A percentile compares a stretch with the other conserved stretches of the same genome.
phyloP scores from a whole-genome alignment of 2,888 invertebrate genomes.

The Trichopria drosophilae region DNA sequence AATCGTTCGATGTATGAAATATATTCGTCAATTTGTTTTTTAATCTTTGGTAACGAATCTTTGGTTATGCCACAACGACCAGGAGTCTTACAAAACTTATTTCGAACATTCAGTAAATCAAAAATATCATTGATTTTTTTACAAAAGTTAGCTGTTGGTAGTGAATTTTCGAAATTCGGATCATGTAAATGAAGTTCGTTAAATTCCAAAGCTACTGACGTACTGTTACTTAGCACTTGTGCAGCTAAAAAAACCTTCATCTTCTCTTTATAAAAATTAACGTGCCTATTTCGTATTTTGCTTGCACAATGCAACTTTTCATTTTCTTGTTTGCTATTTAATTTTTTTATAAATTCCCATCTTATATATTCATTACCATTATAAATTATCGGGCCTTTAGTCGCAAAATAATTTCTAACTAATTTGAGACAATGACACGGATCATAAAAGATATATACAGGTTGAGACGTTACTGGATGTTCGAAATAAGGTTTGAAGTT shows the following conservation, averaged over 20 bases:
- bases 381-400: conserved; percentile 28
- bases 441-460: conserved; percentile 23
- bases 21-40: conserved; percentile 13
- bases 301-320: conserved; percentile 37
- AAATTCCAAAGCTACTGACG: conserved; percentile 32
- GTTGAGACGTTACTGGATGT: conserved; percentile 7
- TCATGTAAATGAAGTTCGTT: conserved; percentile 24
- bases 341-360: conserved; percentile 35
- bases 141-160: conserved; percentile 30
- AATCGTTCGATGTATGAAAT: conserved; percentile 17
- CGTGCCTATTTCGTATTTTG: conserved; percentile 36
- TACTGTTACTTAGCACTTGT: conserved; percentile 37
- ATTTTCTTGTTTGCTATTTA: conserved; percentile 35
- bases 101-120: conserved; percentile 17
- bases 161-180: conserved; percentile 11
- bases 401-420: conserved; percentile 24
- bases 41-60: not conserved
- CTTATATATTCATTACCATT: conserved; percentile 27
- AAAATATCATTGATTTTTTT: conserved; percentile 15
- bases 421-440: conserved; percentile 26
- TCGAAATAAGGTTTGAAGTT: conserved; percentile 20
- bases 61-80: conserved; percentile 1
- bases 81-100: conserved; percentile 19
- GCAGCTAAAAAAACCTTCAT: conserved; percentile 39
- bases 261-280: conserved; percentile 35